Conservation (phyloP, 2,888 invertebrate species). For the Leucophora obtusa region DNA sequence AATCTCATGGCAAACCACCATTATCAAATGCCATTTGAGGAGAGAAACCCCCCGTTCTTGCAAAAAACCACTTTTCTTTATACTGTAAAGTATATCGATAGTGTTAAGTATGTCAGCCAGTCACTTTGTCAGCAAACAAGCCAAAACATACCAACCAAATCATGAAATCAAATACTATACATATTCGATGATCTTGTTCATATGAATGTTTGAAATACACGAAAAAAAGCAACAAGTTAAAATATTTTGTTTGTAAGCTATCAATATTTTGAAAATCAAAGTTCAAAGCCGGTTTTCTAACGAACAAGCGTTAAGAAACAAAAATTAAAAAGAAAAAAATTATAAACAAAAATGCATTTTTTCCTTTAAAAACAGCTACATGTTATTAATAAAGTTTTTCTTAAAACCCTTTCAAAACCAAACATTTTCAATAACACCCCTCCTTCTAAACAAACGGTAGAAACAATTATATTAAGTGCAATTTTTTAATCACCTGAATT, state of each 20-base stretch:
- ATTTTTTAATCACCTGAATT: too few relatives aligned
- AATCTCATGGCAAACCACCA: constrained; percentile 50
- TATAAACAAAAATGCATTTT: not conserved
- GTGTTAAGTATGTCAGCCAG: constrained; percentile 62
- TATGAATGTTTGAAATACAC: not conserved
- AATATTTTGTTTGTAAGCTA: constrained; percentile 15
- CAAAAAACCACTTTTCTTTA: not conserved
- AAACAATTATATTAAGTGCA: too few relatives aligned
- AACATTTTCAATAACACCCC: not conserved
- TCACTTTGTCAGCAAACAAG: constrained; percentile 56
- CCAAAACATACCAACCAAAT: constrained; percentile 12
- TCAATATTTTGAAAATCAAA: constrained; percentile 51
- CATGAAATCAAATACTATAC: constrained; percentile 51
- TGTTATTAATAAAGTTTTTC: not conserved
- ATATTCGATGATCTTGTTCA: constrained; percentile 44
- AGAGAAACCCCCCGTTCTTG: not conserved
- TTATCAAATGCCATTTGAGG: constrained; percentile 36
- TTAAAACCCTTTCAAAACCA: not conserved
- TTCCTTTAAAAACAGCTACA: not conserved
- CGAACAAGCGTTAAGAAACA: not conserved
- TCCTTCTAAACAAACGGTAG: too few relatives aligned
- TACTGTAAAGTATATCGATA: not conserved
- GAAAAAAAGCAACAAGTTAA: not conserved
- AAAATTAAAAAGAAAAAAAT: not conserved
- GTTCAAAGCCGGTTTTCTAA: constrained; percentile 59